phyloP scores from a whole-genome alignment of 2,113 vertebrate genomes.

The Gnathonemus echidnorhynchus region DNA sequence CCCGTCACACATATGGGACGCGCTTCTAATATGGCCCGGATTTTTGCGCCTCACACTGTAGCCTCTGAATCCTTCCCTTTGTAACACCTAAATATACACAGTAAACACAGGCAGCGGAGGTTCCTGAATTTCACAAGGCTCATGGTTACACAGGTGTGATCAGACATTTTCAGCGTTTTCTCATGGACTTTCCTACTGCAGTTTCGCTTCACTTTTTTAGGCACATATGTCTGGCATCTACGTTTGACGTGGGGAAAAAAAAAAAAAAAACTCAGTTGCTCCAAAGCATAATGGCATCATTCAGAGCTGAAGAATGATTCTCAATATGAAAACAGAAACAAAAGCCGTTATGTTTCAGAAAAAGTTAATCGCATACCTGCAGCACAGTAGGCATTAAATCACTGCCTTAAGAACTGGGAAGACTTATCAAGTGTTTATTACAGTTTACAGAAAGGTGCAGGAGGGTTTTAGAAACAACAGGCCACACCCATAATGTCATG shows the following conservation, averaged over 20 bases:
- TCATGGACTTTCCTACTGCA: not conserved
- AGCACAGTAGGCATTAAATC: not conserved
- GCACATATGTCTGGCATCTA: not conserved
- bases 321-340: not conserved
- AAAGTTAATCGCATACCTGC: not conserved
- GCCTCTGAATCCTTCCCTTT: not conserved
- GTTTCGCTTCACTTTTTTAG: not conserved
- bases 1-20: not conserved
- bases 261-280: not conserved
- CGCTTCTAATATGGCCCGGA: not conserved
- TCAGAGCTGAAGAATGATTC: not conserved
- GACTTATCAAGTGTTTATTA: not conserved
- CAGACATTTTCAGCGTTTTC: not conserved
- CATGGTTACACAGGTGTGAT: not conserved
- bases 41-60: not conserved
- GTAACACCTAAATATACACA: not conserved
- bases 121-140: not conserved
- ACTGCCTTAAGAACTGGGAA: not conserved
- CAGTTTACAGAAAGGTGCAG: not conserved
- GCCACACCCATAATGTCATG: not conserved
- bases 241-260: not conserved
- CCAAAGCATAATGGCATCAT: not conserved
- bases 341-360: not conserved
- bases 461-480: not conserved
- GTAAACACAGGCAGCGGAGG: not conserved